Evolutionary conservation across 2,888 invertebrate species (phyloP), one percentile per base, ranked within the genome.

Genomic region (Chironomus riparius): DNA sequence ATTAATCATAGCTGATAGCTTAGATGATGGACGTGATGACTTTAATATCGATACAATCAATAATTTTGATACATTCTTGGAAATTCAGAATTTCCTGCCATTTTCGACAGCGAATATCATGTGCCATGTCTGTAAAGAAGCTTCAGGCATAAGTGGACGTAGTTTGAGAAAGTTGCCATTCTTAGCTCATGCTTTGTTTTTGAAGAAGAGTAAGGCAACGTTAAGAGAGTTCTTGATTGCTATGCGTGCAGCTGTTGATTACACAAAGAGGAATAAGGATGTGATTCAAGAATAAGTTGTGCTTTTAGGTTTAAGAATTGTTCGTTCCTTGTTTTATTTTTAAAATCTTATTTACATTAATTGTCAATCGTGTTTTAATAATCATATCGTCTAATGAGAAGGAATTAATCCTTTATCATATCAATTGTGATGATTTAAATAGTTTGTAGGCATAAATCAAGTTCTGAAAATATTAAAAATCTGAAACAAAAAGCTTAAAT

Each of bases 161-260:
- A 88, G 92, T 6, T 85, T 97, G 78, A 88, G 96, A 65, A 96
- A 97, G 83, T 86, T 97, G 78, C 97, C 97, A 0, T 92, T 97
- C 81, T 83, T 97, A 78, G 93, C 96, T n/a, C 88, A 90, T 79
- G 89, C 91, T 5, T 84, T 88, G 76, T 87, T 86, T 80, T 78
- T 85, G 10, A 80, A 81, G 24, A 75, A 61, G 22, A 71, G 77
- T 2, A 47, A 15, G 0, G 62, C 77, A 12, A 70, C 71, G 18
- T n/a, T 78, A 3, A n/a, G 61, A 15, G 18, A 68, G 21, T 78
- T 77, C 48, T 18, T 78, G 6, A 47, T 69, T 38, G 77, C 78
- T 7, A 70, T 78, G 72, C 68, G 77, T 22, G 56, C 21, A 12
- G 78, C 78, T 15, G 47, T 78, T 48, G 56, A 68, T 18, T 68